Base-by-base conservation (phyloP, 1,140 invertebrate genomes). In the Plutomurus gul region DNA sequence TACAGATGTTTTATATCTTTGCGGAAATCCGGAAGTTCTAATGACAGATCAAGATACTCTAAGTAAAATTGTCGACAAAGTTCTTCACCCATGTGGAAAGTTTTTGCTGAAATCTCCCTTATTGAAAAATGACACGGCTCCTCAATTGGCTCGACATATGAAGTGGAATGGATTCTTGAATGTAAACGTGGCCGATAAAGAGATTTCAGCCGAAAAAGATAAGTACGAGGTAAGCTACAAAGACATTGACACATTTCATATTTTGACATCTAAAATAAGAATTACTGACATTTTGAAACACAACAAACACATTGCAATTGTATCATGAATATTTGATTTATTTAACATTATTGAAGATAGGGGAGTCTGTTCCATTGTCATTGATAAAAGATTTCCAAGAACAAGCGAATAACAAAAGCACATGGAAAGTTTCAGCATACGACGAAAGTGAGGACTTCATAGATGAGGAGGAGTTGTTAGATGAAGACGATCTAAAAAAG, bases 401-500 rank as follows among this genome's bases (percentile, higher is more conserved):
- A 33, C 33, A 78, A 65, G 78, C 75, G 1, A 81, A 71, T 27
- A 56, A 65, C n/a, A 33, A 16, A 36, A 79, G 71, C 27, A 72
- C 37, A 3, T 78, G 80, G 80, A 81, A 78, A 30, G 72, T 79
- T 3, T 71, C 72, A 0, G 60, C 47, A 25, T 74, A 81, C 60
- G 80, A 81, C 49, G 91, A 92, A 85, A 90, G 90, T 80, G 90
- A 92, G 83, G 94, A 95, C 56, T 88, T 95, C 3, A 96, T 98
- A 76, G 92, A 98, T 88, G 91, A 93, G 56, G 93, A 97, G 88
- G 90, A 93, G 82, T 88, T 98, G 22, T 87, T 99, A 16, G 94
- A 97, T 87, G 95, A 96, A 85, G 91, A 92, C 78, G 97, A 98
- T 87, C 88, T 95, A 49, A 91, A 92, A 78, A 96, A 94, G 87